Conservation (phyloP, 2,797 vertebrate genomes). For the Chiloscyllium punctatum region DNA sequence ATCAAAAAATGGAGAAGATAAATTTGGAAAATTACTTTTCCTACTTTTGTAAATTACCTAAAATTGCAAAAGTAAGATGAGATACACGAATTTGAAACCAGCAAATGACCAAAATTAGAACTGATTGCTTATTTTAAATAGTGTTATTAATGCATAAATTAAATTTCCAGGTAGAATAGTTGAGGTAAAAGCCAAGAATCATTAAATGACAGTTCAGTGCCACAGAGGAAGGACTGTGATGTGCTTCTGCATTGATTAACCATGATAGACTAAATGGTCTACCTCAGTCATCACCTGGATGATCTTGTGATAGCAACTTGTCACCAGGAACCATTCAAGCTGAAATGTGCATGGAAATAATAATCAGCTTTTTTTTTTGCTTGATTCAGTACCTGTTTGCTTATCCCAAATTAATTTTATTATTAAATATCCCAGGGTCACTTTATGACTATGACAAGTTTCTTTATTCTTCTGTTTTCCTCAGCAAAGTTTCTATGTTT, state of each 20-base stretch:
- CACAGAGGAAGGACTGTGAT: background rate
- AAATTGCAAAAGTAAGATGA: background rate
- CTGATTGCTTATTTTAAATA: background rate
- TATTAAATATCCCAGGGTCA: background rate
- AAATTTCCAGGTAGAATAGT: background rate
- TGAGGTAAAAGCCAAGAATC: background rate
- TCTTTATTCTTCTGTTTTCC: background rate
- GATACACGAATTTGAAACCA: background rate
- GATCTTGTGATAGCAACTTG: background rate
- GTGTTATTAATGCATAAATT: background rate
- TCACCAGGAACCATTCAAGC: background rate
- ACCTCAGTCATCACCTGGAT: background rate
- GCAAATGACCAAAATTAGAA: background rate
- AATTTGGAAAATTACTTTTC: background rate
- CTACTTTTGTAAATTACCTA: background rate
- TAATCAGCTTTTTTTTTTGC: background rate
- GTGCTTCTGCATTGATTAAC: background rate
- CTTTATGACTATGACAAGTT: background rate
- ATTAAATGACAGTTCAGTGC: background rate
- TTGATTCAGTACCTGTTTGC: background rate
- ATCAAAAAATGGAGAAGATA: background rate
- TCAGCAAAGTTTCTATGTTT: background rate
- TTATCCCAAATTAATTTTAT: background rate
- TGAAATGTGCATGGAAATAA: background rate
- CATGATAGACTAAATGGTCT: background rate